Conservation (phyloP, 2,888 invertebrate genomes). For the Furcula furcula region DNA sequence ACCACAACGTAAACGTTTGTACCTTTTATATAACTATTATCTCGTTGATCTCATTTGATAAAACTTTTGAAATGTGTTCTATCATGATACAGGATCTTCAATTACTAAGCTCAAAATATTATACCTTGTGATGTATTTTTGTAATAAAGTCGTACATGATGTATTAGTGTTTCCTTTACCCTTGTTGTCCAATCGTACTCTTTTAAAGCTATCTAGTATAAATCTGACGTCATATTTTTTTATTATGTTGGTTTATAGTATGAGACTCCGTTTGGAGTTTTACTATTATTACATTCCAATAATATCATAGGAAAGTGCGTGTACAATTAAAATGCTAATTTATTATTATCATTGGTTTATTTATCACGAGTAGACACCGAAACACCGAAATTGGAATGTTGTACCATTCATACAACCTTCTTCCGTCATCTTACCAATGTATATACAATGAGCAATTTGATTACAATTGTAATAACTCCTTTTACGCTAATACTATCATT, state of each 20-base stretch:
- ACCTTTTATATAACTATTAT: conserved; percentile 34
- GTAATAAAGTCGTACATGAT: conserved; percentile 58
- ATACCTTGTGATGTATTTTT: conserved; percentile 80
- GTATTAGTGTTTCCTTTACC: too few species aligned
- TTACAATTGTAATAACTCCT: too few species aligned
- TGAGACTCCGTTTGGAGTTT: too few species aligned
- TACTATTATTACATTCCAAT: too few species aligned
- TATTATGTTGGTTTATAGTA: too few species aligned
- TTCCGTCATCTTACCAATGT: conserved; percentile 20
- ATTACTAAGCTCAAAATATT: conserved; percentile 76
- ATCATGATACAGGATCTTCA: conserved; percentile 72
- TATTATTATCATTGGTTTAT: conserved; percentile 64
- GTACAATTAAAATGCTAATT: conserved; percentile 4
- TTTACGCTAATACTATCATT: too few species aligned
- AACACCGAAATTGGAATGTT: conserved; percentile 47
- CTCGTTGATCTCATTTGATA: conserved; percentile 63
- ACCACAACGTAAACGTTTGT: too few species aligned
- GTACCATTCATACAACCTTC: conserved; percentile 34
- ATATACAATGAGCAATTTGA: conserved; percentile 35
- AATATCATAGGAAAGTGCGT: too few species aligned
- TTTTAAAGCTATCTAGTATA: too few species aligned
- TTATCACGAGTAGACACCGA: conserved; percentile 57
- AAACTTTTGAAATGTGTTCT: conserved; percentile 72
- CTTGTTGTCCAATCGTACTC: too few species aligned
- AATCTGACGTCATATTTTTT: too few species aligned